phyloP scores from a whole-genome alignment of 92 coral and sea anemone species.

The Muricea muricata region DNA sequence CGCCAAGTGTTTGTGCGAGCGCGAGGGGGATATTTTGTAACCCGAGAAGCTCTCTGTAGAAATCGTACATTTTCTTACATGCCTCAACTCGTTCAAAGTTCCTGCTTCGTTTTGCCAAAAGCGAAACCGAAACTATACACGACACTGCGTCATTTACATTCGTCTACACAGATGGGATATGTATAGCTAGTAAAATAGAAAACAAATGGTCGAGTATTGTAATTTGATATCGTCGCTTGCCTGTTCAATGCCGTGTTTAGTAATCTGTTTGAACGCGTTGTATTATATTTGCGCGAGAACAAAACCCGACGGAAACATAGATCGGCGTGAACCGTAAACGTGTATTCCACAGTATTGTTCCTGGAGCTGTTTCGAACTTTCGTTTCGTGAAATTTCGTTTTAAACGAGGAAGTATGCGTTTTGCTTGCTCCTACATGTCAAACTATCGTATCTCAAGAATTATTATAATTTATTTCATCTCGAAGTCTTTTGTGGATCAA shows the following conservation, averaged over 20 bases:
- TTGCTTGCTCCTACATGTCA: neutral
- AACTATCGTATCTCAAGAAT: no score
- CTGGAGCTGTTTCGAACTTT: no score
- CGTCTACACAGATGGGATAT: no score
- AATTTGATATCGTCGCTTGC: neutral
- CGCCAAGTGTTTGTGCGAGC: no score
- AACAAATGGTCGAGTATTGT: neutral
- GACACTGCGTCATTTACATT: no score
- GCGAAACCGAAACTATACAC: neutral
- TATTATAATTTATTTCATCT: neutral
- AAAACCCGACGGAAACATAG: neutral
- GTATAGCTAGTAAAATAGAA: neutral
- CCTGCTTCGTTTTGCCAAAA: neutral
- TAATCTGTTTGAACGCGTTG: neutral
- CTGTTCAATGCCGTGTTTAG: neutral
- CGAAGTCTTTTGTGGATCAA: neutral
- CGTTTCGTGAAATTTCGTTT: neutral
- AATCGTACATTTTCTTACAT: neutral
- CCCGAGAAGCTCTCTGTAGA: neutral
- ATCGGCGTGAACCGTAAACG: no score
- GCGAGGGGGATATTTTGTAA: neutral
- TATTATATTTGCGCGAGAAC: neutral
- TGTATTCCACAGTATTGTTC: no score
- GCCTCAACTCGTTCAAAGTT: neutral
- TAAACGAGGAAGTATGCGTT: neutral